phyloP scores from a whole-genome alignment of 2,113 vertebrate species.

The Ctenomys sociabilis region DNA sequence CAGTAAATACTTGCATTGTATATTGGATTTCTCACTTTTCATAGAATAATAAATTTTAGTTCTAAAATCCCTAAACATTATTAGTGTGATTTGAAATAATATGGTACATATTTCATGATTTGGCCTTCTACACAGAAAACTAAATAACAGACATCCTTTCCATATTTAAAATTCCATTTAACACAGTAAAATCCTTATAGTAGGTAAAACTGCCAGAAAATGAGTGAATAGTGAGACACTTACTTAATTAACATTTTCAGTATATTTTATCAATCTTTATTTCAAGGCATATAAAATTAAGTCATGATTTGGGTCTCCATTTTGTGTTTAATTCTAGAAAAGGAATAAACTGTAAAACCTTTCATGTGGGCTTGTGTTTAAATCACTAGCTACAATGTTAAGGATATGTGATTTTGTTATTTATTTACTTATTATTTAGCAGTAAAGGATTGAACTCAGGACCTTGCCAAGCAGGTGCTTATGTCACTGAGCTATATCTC shows the following conservation, averaged over 20 bases:
- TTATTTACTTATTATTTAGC: no score
- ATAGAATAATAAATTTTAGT: constrained; percentile 6
- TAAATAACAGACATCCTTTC: not conserved
- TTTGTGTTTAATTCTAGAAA: constrained; percentile 13
- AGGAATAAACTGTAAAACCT: not conserved
- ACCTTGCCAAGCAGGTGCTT: no score
- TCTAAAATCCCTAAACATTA: constrained; percentile 1
- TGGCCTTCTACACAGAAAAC: not conserved
- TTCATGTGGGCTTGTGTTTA: not conserved
- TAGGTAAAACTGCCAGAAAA: constrained; percentile 19
- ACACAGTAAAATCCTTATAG: not conserved
- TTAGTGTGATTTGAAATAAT: constrained; percentile 2
- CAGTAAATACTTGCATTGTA: not conserved
- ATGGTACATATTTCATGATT: not conserved
- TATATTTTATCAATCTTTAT: not conserved
- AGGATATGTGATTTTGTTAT: not conserved
- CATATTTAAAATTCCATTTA: not conserved
- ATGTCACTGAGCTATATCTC: no score
- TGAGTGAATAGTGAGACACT: not conserved
- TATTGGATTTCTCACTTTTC: not conserved
- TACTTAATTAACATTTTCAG: not conserved
- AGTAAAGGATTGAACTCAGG: no score
- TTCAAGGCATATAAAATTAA: not conserved
- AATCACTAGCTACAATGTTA: constrained; percentile 11
- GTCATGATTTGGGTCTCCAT: not conserved